phyloP scores from a whole-genome alignment of 2,797 vertebrate species.

The Propithecus deckenii region DNA sequence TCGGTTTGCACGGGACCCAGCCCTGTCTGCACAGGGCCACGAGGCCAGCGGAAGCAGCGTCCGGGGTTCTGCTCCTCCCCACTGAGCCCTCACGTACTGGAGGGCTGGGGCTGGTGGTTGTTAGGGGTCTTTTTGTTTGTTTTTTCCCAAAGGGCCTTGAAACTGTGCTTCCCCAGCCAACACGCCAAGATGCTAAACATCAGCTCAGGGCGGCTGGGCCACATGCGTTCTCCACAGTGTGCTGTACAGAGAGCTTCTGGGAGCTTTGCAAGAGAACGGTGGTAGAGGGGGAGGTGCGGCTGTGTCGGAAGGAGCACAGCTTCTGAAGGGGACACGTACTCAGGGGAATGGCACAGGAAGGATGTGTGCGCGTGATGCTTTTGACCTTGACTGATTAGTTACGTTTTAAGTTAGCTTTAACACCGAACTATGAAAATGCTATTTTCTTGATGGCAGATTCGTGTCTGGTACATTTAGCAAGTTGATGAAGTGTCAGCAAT shows the following conservation, averaged over 20 bases:
- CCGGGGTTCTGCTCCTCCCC: background rate
- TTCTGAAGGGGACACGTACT: background rate
- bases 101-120: background rate
- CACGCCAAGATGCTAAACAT: background rate
- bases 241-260: rapidly evolving
- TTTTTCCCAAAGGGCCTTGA: background rate
- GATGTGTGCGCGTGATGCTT: background rate
- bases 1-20: background rate
- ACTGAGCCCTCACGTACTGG: background rate
- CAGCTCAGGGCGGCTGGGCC: rapidly evolving
- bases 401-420: rapidly evolving
- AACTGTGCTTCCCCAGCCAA: background rate
- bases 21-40: rapidly evolving
- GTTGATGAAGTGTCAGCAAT: rapidly evolving
- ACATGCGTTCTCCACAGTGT: rapidly evolving
- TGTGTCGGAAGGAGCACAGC: too few species aligned
- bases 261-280: background rate
- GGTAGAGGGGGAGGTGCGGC: background rate
- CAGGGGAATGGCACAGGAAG: background rate
- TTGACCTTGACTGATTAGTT: background rate
- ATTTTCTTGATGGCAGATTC: rapidly evolving
- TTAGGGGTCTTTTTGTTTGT: background rate
- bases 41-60: rapidly evolving
- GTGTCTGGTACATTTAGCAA: background rate
- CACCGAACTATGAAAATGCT: background rate